Conservation (phyloP, 2,113 vertebrate genomes). For the Megaleporinus macrocephalus region DNA sequence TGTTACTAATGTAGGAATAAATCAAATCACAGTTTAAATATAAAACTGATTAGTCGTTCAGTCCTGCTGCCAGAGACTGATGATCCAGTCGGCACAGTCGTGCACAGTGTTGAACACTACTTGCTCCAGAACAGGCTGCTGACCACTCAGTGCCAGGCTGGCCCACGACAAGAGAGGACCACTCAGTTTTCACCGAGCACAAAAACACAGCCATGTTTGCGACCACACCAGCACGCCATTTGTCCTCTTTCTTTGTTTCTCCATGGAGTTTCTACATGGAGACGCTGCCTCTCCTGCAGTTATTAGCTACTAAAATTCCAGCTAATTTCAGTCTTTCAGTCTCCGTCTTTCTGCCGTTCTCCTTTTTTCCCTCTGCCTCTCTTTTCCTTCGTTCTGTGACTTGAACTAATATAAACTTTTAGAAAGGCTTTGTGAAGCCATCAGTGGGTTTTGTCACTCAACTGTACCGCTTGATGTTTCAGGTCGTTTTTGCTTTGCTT, state of each 20-base stretch:
- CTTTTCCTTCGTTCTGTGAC: conserved; percentile 24
- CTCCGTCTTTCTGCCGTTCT: neutral
- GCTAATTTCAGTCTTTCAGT: no score
- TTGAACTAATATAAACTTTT: neutral
- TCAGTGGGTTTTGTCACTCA: conserved; percentile 8
- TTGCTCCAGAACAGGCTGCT: neutral
- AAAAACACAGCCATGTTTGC: neutral
- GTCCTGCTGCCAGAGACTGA: neutral
- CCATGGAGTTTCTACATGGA: no score
- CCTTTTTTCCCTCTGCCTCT: neutral
- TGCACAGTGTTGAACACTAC: neutral
- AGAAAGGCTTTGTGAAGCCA: neutral
- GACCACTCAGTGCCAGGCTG: neutral
- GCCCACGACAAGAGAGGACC: neutral
- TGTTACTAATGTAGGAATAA: no score
- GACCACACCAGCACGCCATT: neutral
- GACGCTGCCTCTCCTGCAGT: conserved; percentile 34
- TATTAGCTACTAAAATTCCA: neutral
- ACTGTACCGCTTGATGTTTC: neutral
- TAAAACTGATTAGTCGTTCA: neutral
- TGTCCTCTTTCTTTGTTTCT: neutral
- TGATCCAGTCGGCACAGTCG: conserved; percentile 5
- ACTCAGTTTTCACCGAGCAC: neutral
- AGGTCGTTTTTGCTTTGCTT: neutral
- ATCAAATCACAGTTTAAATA: no score